Conservation (phyloP, 2,888 invertebrate species). For the Aleiodes testaceus region DNA sequence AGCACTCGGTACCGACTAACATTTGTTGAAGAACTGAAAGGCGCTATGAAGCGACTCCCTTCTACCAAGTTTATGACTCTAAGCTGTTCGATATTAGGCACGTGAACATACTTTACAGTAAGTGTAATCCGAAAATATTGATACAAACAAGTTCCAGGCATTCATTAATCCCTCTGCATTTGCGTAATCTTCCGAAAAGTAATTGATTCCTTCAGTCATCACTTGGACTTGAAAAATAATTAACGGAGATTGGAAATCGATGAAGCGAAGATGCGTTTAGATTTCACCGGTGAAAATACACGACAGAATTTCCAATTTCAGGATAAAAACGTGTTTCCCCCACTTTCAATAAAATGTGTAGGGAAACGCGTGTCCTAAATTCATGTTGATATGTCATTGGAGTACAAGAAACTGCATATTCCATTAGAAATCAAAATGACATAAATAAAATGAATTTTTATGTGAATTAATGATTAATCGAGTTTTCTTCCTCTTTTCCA, state of each 20-base stretch:
- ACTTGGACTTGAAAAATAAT: slow-evolving; percentile 13
- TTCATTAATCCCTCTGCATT: too few relatives aligned
- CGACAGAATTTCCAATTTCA: slow-evolving; percentile 36
- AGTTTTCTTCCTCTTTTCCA: neutral
- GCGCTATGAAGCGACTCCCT: slow-evolving; percentile 35
- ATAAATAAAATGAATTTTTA: too few relatives aligned
- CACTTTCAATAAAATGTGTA: neutral
- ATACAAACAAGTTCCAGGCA: neutral
- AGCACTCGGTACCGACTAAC: slow-evolving; percentile 39
- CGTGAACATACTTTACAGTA: slow-evolving; percentile 27
- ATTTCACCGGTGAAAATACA: slow-evolving; percentile 32
- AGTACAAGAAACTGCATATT: slow-evolving; percentile 2
- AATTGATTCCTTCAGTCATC: neutral
- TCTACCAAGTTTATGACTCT: slow-evolving; percentile 16
- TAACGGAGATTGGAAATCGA: slow-evolving; percentile 17
- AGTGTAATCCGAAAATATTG: slow-evolving; percentile 2
- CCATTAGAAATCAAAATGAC: too few relatives aligned
- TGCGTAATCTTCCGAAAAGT: too few relatives aligned
- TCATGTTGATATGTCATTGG: slow-evolving; percentile 5
- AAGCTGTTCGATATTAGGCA: slow-evolving; percentile 22
- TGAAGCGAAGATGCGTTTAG: slow-evolving; percentile 17
- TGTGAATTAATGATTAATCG: too few relatives aligned
- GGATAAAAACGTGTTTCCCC: neutral
- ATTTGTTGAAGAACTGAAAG: slow-evolving; percentile 31
- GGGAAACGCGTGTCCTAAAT: slow-evolving; percentile 15